Percentiles rank a stretch among this genome's conserved stretches.
phyloP scores from a whole-genome alignment of 2,113 vertebrate species.

The Rhinopomastus cyanomelas region DNA sequence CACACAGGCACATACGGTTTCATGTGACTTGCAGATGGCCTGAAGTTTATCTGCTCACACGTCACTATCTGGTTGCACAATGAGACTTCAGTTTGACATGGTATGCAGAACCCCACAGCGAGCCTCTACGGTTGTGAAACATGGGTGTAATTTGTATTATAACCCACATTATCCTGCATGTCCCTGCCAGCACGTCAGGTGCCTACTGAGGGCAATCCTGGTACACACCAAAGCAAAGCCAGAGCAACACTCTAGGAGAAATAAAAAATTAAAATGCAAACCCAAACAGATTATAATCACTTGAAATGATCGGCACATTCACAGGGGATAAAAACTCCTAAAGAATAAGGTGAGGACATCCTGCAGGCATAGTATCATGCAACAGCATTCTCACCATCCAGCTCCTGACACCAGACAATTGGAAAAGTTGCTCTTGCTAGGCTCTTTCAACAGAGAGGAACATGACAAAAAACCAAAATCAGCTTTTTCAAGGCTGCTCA shows the following conservation, averaged over 20 bases:
- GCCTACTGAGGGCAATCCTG: neutral
- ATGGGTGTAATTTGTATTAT: neutral
- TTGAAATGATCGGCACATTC: neutral
- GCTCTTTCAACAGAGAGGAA: neutral
- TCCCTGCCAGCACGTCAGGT: neutral
- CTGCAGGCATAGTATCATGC: neutral
- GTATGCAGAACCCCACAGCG: neutral
- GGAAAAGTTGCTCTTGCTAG: neutral
- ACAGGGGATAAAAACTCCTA: neutral
- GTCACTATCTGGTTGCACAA: neutral
- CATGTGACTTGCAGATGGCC: conserved; percentile 26
- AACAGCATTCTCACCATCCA: neutral
- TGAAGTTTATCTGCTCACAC: neutral
- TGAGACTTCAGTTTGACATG: neutral
- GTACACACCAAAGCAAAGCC: neutral
- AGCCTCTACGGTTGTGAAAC: neutral
- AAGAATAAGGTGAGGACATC: neutral
- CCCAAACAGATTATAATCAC: neutral
- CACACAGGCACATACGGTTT: neutral
- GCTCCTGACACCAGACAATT: neutral
- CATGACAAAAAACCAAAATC: neutral
- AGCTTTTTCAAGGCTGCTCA: neutral
- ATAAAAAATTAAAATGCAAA: neutral
- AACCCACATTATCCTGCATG: neutral
- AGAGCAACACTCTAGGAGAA: neutral